Conservation (phyloP, 2,797 vertebrate species). For the Zalophus californianus region DNA sequence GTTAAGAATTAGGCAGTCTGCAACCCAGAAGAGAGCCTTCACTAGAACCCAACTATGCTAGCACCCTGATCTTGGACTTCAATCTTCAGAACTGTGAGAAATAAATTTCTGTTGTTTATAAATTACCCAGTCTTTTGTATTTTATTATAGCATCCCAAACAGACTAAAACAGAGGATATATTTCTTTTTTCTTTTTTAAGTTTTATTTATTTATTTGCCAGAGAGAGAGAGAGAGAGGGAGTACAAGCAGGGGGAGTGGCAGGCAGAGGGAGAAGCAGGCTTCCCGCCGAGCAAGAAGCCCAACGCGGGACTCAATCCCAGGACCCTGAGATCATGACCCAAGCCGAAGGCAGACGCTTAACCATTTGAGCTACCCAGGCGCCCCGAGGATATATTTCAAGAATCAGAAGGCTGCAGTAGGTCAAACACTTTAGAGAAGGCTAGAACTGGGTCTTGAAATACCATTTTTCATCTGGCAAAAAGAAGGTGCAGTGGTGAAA, state of each 20-base stretch:
- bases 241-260: too few species aligned
- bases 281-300: too few species aligned
- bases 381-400: neutral
- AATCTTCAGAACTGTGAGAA: neutral
- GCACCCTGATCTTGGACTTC: neutral
- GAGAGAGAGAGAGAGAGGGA: too few species aligned
- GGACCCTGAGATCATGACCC: too few species aligned
- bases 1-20: neutral
- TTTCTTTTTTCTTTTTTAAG: too few species aligned
- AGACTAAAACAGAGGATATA: neutral
- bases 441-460: neutral
- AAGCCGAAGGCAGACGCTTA: too few species aligned
- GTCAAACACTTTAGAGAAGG: neutral
- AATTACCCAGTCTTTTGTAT: neutral
- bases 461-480: slow-evolving; percentile 8
- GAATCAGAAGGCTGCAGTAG: neutral
- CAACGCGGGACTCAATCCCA: too few species aligned
- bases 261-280: too few species aligned
- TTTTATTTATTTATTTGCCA: too few species aligned
- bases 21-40: neutral
- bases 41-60: neutral
- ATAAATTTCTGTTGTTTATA: neutral
- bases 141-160: neutral
- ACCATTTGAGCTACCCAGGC: too few species aligned
- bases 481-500: neutral